These are phyloP conservation scores for Tachina fera DNA, from an alignment of 2,888 invertebrate species.

Conservation along the genomic window DNA sequence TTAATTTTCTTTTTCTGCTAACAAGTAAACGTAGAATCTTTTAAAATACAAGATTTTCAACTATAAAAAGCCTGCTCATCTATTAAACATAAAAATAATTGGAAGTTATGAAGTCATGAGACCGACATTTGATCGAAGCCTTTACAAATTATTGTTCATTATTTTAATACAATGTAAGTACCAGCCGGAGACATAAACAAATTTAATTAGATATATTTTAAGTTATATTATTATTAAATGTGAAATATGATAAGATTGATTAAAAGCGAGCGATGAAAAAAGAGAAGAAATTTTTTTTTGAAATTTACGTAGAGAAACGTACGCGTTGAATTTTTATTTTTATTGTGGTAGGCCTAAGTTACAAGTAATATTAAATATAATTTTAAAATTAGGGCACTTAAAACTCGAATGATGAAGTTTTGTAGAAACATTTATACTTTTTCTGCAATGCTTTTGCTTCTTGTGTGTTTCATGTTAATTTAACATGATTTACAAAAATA, in stretches of 20 bases:
- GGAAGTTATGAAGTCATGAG: conserved; percentile 84
- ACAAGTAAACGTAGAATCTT: neutral
- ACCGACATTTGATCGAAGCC: conserved; percentile 83
- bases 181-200: neutral
- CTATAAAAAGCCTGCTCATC: conserved; percentile 40
- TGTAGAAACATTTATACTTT: no score
- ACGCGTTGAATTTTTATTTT: no score
- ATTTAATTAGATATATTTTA: neutral
- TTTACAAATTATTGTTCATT: conserved; percentile 83
- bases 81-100: conserved; percentile 68
- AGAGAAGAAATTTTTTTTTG: no score
- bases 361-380: no score
- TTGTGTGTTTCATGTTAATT: no score
- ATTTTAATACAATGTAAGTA: conserved; percentile 83
- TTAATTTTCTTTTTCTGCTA: neutral
- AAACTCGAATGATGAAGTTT: no score
- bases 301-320: no score
- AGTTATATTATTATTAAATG: no score
- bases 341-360: no score
- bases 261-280: neutral
- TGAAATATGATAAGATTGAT: neutral
- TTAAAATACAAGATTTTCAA: conserved; percentile 15
- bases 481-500: no score
- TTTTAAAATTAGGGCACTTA: no score
- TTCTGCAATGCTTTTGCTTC: no score